Conservation (phyloP, 2,797 vertebrate genomes). For the Chaetophractus vellerosus region DNA sequence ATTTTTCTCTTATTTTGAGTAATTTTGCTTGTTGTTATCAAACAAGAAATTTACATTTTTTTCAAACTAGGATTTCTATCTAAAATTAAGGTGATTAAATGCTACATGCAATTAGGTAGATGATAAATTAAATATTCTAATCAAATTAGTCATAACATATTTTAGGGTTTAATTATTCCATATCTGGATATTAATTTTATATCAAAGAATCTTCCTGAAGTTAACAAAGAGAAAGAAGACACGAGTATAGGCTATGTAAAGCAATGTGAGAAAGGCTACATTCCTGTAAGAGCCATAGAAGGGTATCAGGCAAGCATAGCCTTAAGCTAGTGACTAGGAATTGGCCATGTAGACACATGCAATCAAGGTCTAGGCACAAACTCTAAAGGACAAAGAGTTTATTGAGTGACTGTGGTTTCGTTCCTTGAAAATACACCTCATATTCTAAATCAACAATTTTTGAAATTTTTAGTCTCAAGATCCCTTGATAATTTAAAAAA, state of each 20-base stretch:
- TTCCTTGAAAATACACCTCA: neutral
- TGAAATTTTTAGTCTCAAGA: neutral
- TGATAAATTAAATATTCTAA: neutral
- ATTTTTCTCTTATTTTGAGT: neutral
- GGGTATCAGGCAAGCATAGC: neutral
- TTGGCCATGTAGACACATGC: neutral
- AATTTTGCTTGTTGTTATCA: neutral
- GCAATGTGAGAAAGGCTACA: too few relatives aligned
- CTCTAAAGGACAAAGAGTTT: neutral
- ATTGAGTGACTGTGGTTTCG: neutral
- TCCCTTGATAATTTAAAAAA: constrained; percentile 28
- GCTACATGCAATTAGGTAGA: neutral
- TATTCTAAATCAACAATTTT: neutral
- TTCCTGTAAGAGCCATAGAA: neutral
- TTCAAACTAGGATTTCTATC: neutral
- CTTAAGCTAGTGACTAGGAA: neutral
- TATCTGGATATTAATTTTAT: neutral
- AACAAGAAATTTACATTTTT: neutral
- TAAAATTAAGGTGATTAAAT: constrained; percentile 18
- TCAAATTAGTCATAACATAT: neutral
- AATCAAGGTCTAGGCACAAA: neutral
- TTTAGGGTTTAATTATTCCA: neutral
- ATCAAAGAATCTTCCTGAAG: neutral
- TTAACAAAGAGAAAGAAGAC: neutral
- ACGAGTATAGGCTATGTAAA: neutral